These are phyloP conservation scores for Saccopteryx bilineata DNA, from an alignment of 2,113 vertebrate species.

Conservation along the genomic window DNA sequence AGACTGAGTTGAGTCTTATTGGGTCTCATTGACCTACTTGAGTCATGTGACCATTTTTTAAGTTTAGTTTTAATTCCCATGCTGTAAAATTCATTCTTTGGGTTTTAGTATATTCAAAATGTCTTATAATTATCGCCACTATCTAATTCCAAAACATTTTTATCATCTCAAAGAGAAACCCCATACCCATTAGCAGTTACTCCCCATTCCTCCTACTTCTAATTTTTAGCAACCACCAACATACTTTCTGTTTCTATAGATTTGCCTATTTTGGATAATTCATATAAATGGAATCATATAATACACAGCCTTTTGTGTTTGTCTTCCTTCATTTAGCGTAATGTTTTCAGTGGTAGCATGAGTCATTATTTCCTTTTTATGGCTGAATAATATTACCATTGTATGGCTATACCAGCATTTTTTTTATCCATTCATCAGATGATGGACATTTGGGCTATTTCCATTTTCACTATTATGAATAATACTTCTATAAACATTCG, in stretches of 20 bases:
- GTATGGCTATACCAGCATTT: slow-evolving; percentile 8
- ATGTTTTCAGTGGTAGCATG: slow-evolving; percentile 36
- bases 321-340: slow-evolving; percentile 29
- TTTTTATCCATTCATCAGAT: background rate
- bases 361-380: slow-evolving; percentile 50
- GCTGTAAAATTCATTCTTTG: slow-evolving; percentile 32
- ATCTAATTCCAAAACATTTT: slow-evolving; percentile 63
- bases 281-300: slow-evolving; percentile 58
- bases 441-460: background rate
- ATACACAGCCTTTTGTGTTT: background rate
- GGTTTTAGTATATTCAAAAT: slow-evolving; percentile 14
- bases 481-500: slow-evolving; percentile 42
- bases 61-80: slow-evolving; percentile 16
- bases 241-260: background rate
- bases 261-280: slow-evolving; percentile 6
- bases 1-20: background rate
- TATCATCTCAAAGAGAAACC: slow-evolving; percentile 19
- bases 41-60: background rate
- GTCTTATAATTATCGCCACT: background rate
- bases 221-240: background rate
- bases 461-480: background rate
- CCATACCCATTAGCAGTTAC: background rate
- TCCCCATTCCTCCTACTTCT: background rate
- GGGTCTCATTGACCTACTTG: background rate
- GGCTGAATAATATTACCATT: slow-evolving; percentile 30